A percentile compares a stretch with the other conserved stretches of the same genome.
phyloP scores from a whole-genome alignment of 2,113 vertebrate genomes.

The Myrmophylax atrothorax region DNA sequence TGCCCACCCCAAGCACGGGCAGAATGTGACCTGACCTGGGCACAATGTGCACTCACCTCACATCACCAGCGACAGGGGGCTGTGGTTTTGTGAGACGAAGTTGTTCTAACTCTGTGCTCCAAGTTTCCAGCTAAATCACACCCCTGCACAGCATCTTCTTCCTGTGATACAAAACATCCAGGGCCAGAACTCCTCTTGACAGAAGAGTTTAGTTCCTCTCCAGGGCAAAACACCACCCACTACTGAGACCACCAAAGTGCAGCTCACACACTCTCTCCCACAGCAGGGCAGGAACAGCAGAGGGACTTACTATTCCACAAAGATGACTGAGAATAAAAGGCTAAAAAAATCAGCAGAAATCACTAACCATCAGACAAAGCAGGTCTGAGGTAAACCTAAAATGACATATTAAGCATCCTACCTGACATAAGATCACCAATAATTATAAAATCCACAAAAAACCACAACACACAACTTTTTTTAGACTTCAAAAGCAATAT shows the following conservation, averaged over 20 bases:
- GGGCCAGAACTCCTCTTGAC: not conserved
- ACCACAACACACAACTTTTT: not conserved
- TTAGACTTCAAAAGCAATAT: not conserved
- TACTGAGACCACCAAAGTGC: accelerated
- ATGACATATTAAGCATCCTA: not conserved
- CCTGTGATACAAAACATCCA: not conserved
- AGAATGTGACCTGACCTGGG: not conserved
- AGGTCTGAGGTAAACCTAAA: not conserved
- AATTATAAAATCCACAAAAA: not conserved
- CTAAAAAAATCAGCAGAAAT: not conserved
- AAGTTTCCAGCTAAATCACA: not conserved
- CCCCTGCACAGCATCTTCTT: not conserved
- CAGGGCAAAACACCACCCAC: accelerated
- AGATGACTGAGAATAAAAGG: not conserved
- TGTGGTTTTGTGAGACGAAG: not conserved
- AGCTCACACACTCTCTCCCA: not conserved
- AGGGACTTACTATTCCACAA: not conserved
- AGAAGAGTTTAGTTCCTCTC: not conserved
- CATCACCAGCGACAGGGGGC: not conserved
- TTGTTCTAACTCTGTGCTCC: not conserved
- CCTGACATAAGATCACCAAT: not conserved
- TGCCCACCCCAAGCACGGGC: not conserved
- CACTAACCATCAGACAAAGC: not conserved
- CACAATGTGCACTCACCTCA: too few species aligned
- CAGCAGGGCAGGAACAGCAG: not conserved